Evolutionary conservation across 2,888 invertebrate species (phyloP).

Genomic region (Biston stratarius): DNA sequence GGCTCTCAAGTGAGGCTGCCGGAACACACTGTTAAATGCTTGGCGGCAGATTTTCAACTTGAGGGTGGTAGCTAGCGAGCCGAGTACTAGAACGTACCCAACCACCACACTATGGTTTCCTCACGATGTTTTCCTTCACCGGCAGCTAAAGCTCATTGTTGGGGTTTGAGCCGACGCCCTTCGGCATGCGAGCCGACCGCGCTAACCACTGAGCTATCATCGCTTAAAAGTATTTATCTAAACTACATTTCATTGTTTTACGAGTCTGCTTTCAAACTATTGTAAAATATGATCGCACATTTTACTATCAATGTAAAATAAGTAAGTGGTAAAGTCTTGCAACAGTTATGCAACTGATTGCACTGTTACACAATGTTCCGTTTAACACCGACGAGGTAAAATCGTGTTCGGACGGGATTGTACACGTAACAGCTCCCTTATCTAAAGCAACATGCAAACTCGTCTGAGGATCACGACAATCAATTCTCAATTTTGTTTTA

Average conservation of each 20-base stretch:
- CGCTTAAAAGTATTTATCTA: no score
- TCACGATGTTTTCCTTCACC: no score
- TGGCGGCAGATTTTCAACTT: no score
- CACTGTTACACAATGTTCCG: conserved; percentile 50
- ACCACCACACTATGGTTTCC: no score
- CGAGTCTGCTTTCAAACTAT: neutral
- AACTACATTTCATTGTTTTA: neutral
- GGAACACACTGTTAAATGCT: no score
- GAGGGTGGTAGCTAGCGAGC: no score
- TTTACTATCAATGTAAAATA: conserved; percentile 7
- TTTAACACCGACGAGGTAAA: conserved; percentile 35
- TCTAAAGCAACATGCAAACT: conserved; percentile 79
- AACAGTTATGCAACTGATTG: conserved; percentile 34
- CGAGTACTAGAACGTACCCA: no score
- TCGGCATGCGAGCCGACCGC: no score
- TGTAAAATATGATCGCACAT: conserved; percentile 2
- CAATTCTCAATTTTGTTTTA: conserved; percentile 65
- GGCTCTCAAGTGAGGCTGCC: no score
- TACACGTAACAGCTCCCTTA: conserved; percentile 67
- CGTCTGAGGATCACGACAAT: conserved; percentile 66
- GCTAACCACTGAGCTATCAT: no score
- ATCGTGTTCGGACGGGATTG: conserved; percentile 62
- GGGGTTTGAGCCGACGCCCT: no score
- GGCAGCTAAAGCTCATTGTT: no score
- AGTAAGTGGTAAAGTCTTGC: conserved; percentile 14